These are phyloP conservation scores for Linyphia triangularis DNA, from an alignment of 2,888 invertebrate genomes.

Conservation along the genomic window DNA sequence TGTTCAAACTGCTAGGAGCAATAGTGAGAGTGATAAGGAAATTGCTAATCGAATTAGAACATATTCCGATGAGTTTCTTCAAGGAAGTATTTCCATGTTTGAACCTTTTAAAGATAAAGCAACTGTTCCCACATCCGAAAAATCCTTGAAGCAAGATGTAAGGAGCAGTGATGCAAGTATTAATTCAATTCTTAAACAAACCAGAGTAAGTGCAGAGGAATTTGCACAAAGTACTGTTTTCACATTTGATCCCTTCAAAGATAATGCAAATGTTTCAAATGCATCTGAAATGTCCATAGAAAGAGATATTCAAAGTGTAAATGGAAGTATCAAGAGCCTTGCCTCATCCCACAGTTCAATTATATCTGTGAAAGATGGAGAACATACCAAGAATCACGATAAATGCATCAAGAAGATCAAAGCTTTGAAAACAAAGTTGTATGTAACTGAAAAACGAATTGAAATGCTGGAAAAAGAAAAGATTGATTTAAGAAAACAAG, in stretches of 20 bases:
- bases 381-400: neutral
- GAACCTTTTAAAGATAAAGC: too few species aligned
- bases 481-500: slow-evolving; percentile 31
- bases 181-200: neutral
- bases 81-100: too few species aligned
- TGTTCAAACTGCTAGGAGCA: too few species aligned
- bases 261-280: neutral
- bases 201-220: neutral
- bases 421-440: slow-evolving; percentile 43
- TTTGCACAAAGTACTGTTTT: neutral
- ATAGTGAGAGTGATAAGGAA: too few species aligned
- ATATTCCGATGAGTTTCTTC: too few species aligned
- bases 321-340: neutral
- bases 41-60: too few species aligned
- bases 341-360: neutral
- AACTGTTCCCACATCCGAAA: too few species aligned
- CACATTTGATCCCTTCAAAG: slow-evolving; percentile 1
- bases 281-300: neutral
- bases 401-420: slow-evolving; percentile 17
- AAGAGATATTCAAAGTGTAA: neutral
- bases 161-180: too few species aligned
- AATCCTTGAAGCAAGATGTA: too few species aligned
- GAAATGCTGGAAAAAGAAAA: slow-evolving; percentile 56
- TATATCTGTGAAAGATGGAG: slow-evolving; percentile 3
- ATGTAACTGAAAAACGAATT: slow-evolving; percentile 14